A percentile compares a stretch with the other conserved stretches of the same genome.
These are phyloP conservation scores for Heteromormyrus szaboi DNA, from an alignment of 2,797 vertebrate genomes.

Conservation along the genomic window DNA sequence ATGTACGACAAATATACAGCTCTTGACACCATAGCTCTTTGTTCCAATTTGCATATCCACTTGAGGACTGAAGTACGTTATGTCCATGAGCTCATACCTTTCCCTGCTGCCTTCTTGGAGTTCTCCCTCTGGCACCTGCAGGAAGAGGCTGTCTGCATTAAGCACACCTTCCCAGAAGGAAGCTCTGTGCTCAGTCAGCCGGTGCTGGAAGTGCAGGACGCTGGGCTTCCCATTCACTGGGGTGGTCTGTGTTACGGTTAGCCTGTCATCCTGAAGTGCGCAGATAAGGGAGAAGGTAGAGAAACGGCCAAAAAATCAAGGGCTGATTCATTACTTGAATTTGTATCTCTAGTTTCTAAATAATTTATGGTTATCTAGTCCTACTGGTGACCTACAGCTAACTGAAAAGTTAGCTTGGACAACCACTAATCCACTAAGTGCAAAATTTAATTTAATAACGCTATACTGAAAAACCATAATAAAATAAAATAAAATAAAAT, in stretches of 20 bases:
- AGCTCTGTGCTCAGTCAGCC: slow-evolving; percentile 79
- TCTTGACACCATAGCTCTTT: background rate
- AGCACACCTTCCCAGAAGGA: slow-evolving; percentile 87
- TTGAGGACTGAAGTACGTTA: background rate
- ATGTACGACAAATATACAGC: background rate
- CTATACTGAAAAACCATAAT: background rate
- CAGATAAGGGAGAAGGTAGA: background rate
- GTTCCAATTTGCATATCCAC: background rate
- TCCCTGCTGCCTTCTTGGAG: slow-evolving; percentile 93
- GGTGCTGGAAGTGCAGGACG: slow-evolving; percentile 83
- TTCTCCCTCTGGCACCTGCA: slow-evolving; percentile 76
- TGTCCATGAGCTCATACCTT: slow-evolving; percentile 64
- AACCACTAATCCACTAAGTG: background rate
- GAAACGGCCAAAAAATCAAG: background rate
- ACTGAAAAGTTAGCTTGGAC: background rate
- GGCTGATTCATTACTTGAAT: background rate
- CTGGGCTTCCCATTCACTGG: slow-evolving; percentile 71
- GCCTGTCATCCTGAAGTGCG: slow-evolving; percentile 73
- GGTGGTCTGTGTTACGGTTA: slow-evolving; percentile 84
- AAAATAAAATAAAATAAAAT: background rate
- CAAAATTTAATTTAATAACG: background rate
- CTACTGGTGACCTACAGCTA: background rate
- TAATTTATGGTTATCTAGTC: background rate
- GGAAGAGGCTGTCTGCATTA: slow-evolving; percentile 25
- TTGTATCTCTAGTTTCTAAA: background rate